phyloP scores from a whole-genome alignment of 2,888 invertebrate genomes.

The Hemaris fuciformis region DNA sequence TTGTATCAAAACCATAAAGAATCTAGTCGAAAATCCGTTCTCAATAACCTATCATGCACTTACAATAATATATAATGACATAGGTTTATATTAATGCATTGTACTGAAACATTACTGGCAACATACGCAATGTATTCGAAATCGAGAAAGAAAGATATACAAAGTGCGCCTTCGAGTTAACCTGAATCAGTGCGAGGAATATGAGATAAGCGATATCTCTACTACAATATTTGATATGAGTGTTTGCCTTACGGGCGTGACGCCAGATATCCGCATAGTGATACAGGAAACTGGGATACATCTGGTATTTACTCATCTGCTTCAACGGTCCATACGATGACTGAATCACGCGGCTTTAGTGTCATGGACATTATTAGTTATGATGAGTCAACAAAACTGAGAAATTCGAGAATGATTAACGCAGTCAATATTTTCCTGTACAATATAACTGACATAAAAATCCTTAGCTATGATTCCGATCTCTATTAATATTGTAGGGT shows the following conservation, averaged over 20 bases:
- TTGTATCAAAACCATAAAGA: no score
- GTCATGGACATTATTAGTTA: background rate
- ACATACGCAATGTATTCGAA: no score
- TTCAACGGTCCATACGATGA: slow-evolving; percentile 10
- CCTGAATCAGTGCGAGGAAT: slow-evolving; percentile 17
- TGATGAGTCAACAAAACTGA: background rate
- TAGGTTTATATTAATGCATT: no score
- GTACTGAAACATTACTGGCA: no score
- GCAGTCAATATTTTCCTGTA: background rate
- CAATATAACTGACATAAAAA: background rate
- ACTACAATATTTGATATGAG: slow-evolving; percentile 24
- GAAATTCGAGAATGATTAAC: background rate
- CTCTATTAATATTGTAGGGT: background rate
- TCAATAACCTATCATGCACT: no score
- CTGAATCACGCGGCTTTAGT: background rate
- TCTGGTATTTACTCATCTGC: slow-evolving; percentile 19
- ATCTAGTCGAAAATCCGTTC: no score
- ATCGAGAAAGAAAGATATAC: background rate
- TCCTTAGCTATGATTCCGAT: background rate
- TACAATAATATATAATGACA: no score
- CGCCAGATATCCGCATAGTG: slow-evolving; percentile 23
- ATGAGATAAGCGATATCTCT: slow-evolving; percentile 23
- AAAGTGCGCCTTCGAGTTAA: background rate
- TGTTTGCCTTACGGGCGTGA: slow-evolving; percentile 27
- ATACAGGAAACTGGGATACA: slow-evolving; percentile 27